Evolutionary conservation across 2,888 invertebrate genomes (phyloP).

Genomic region (Dynastes tityus): DNA sequence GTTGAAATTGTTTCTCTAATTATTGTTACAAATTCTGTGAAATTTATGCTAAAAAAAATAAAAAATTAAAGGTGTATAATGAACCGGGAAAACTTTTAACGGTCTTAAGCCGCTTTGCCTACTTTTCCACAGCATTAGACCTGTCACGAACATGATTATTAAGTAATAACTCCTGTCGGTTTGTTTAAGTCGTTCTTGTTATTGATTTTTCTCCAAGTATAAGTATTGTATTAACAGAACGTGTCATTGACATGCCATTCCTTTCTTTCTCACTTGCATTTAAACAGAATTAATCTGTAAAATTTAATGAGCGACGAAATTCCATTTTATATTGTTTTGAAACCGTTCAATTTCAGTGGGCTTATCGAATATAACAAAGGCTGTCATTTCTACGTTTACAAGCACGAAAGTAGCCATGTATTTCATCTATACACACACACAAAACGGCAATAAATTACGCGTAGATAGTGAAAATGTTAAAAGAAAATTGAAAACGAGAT

Average conservation of each 20-base stretch:
- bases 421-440: neutral
- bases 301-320: conserved; percentile 19
- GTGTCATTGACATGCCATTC: conserved; percentile 24
- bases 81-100: conserved; percentile 30
- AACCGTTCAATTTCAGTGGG: conserved; percentile 7
- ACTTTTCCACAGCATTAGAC: conserved; percentile 15
- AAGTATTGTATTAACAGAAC: conserved; percentile 12
- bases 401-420: neutral
- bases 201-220: conserved; percentile 23
- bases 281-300: conserved; percentile 10
- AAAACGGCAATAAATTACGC: neutral
- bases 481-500: neutral
- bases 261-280: neutral
- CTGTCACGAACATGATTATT: conserved; percentile 32
- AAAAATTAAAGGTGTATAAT: conserved; percentile 20
- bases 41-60: neutral
- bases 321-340: conserved; percentile 15
- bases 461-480: neutral
- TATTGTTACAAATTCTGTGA: neutral
- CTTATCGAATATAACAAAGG: neutral
- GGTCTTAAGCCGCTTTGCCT: conserved; percentile 23
- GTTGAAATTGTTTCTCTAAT: neutral
- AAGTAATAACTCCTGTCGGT: conserved; percentile 28
- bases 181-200: conserved; percentile 17
- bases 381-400: neutral